Conservation (phyloP, 2,888 invertebrate genomes). For the Synergus laeviventris region DNA sequence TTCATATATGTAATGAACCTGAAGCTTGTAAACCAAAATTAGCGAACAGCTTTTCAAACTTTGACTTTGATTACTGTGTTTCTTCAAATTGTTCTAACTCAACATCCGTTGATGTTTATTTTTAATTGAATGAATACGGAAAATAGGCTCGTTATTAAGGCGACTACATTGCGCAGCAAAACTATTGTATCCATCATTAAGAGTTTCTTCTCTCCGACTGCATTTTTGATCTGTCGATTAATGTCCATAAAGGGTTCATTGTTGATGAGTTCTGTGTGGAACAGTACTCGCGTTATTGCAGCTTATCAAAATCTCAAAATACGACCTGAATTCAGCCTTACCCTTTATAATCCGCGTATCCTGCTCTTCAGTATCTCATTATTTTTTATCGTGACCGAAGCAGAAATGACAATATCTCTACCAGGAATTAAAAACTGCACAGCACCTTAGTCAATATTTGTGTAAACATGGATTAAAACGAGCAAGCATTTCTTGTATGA, state of each 20-base stretch:
- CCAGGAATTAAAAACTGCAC: not conserved
- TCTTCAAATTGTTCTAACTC: too few species aligned
- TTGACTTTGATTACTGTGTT: too few species aligned
- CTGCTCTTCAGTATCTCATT: conserved; percentile 30
- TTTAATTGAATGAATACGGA: too few species aligned
- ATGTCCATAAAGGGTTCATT: conserved; percentile 33
- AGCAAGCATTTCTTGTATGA: conserved; percentile 1
- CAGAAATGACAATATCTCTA: not conserved
- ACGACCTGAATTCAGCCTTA: conserved; percentile 31
- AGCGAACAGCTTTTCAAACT: too few species aligned
- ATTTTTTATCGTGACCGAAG: conserved; percentile 16
- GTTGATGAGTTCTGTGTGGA: conserved; percentile 6
- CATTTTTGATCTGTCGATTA: conserved; percentile 35
- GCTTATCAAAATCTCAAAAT: conserved; percentile 40
- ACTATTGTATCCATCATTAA: conserved; percentile 11
- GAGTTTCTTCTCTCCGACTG: conserved; percentile 10
- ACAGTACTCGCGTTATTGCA: conserved; percentile 27
- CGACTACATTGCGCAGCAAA: not conserved
- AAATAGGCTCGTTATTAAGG: not conserved
- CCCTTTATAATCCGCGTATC: conserved; percentile 37
- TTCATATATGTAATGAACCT: not conserved
- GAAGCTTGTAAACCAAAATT: not conserved
- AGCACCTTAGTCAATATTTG: not conserved
- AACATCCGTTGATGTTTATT: too few species aligned
- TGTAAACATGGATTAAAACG: not conserved